Evolutionary conservation across 2,113 vertebrate species (phyloP).

Genomic region (Salvelinus sp.): DNA sequence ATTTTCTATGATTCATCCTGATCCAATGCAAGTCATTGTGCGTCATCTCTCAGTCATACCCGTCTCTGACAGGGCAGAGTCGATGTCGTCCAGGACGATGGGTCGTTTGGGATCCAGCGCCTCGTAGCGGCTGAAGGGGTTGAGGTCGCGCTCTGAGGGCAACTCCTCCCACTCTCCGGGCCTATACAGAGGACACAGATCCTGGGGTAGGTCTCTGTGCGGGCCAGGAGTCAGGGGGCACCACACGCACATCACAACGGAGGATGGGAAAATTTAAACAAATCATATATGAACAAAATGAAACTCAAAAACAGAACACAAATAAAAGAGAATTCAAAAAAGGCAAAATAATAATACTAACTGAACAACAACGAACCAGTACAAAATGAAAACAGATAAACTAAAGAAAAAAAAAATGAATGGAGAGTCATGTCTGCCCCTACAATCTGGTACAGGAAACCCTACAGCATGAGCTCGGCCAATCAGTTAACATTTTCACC

Average conservation of each 20-base stretch:
- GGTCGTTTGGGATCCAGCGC: conserved; percentile 80
- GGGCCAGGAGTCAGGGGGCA: conserved; percentile 73
- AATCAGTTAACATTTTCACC: neutral
- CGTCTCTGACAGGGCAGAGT: conserved; percentile 56
- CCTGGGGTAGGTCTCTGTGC: conserved; percentile 93
- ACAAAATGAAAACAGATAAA: conserved; percentile 13
- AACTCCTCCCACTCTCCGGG: conserved; percentile 97
- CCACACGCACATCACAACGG: conserved; percentile 47
- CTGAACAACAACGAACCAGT: neutral
- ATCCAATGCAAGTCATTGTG: neutral
- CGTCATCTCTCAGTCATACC: conserved; percentile 32
- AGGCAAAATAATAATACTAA: conserved; percentile 18
- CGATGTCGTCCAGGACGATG: conserved; percentile 68
- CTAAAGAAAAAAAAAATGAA: conserved; percentile 6
- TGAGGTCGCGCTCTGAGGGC: conserved; percentile 90
- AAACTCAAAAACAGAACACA: conserved; percentile 30
- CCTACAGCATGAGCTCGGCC: neutral
- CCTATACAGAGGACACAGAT: conserved; percentile 99
- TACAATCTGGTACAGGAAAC: neutral
- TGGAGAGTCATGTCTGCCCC: neutral
- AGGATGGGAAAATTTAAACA: conserved; percentile 34
- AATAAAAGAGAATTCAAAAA: conserved; percentile 25
- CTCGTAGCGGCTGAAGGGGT: conserved; percentile 96
- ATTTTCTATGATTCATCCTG: neutral
- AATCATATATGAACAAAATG: conserved; percentile 45